phyloP scores from a whole-genome alignment of 2,888 invertebrate species.

The Hirudinaria manillensis region DNA sequence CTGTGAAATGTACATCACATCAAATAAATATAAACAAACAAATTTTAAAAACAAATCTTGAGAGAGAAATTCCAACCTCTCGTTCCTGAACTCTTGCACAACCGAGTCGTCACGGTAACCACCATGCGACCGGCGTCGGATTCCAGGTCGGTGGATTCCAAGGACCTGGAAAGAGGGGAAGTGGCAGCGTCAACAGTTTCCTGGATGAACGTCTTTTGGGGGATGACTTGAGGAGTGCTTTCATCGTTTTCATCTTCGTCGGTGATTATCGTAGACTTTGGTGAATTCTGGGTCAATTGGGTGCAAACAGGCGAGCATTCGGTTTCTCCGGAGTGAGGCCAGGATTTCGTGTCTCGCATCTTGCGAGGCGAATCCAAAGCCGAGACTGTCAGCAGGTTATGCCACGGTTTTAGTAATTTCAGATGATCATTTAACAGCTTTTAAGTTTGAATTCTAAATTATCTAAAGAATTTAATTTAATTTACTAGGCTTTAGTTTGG shows the following conservation, averaged over 20 bases:
- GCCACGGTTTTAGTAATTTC: too few species aligned
- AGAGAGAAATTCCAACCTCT: background rate
- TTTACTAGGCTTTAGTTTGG: too few species aligned
- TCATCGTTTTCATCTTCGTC: too few species aligned
- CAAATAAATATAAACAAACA: too few species aligned
- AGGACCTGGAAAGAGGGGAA: background rate
- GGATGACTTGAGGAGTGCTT: background rate
- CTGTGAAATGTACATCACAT: too few species aligned
- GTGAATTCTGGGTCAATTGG: too few species aligned
- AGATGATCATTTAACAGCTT: too few species aligned
- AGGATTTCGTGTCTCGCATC: background rate
- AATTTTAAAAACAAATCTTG: too few species aligned
- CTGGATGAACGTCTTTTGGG: background rate
- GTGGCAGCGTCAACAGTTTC: background rate
- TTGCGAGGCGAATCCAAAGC: background rate
- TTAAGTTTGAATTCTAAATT: too few species aligned
- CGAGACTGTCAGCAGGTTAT: too few species aligned
- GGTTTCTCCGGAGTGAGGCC: background rate
- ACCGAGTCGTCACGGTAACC: background rate
- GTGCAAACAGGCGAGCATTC: background rate
- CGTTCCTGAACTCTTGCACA: background rate
- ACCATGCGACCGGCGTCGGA: background rate
- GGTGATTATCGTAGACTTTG: too few species aligned
- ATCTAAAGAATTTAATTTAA: too few species aligned
- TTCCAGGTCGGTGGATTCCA: background rate